Conservation (phyloP, 2,113 vertebrate genomes). For the Eupsittula cactorum region DNA sequence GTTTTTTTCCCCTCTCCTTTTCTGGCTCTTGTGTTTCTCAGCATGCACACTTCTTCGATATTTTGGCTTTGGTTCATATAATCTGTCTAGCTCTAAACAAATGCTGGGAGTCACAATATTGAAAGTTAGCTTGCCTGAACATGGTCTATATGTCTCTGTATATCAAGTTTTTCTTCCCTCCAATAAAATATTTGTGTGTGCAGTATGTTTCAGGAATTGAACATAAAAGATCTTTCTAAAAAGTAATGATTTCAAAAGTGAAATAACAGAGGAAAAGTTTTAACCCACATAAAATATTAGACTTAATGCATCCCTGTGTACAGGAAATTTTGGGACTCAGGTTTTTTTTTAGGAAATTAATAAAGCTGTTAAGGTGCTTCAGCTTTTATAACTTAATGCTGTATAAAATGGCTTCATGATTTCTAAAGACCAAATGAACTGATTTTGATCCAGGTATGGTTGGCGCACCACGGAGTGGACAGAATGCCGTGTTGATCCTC, state of each 20-base stretch:
- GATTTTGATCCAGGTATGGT: conserved; percentile 76
- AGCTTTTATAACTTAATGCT: background rate
- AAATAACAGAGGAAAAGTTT: background rate
- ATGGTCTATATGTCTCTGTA: background rate
- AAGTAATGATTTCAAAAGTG: background rate
- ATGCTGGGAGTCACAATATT: background rate
- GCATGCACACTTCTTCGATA: background rate
- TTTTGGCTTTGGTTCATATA: background rate
- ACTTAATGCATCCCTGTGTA: background rate
- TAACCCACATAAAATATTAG: background rate
- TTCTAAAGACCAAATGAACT: background rate
- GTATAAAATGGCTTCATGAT: background rate
- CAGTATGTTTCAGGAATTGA: background rate
- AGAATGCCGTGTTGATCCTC: conserved; percentile 88
- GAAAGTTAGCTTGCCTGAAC: conserved; percentile 24
- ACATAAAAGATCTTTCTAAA: background rate
- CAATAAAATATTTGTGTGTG: conserved; percentile 42
- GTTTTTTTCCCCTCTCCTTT: background rate
- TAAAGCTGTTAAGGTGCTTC: background rate
- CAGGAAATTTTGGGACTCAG: background rate
- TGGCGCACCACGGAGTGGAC: conserved; percentile 95
- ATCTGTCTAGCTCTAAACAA: background rate
- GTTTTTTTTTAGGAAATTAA: background rate
- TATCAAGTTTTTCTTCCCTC: background rate
- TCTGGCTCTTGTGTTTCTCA: background rate